Base-by-base conservation (phyloP, 2,888 invertebrate genomes). In the Saturnia japonica region DNA sequence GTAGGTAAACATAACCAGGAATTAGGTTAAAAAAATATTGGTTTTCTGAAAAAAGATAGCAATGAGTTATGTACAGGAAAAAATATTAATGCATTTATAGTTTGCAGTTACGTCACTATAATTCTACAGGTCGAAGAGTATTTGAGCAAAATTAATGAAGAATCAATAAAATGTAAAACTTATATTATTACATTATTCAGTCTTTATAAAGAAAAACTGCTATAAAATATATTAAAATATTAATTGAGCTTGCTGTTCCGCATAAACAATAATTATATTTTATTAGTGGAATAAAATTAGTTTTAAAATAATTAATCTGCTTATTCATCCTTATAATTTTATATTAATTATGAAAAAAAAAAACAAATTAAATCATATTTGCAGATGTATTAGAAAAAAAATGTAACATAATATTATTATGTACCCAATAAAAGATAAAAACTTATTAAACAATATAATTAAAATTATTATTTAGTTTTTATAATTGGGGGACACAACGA, bases 241-340 rank as follows among this genome's bases (percentile, higher is more conserved):
- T 51, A 60, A 60, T 60, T 60, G 57, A 60, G 57, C 57, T 67
- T 43, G 22, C n/a, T 67, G 16, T 67, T 43, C 12, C 42, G 4
- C 0, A 67, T 67, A 3, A 25, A 42, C n/a, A 54, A n/a, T 11
- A 11, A 11, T 54, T 54, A 11, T 8, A 11, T 54, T 54, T 54
- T 54, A 22, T 54, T 54, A 22, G 22, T n/a, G 8, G 34, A 54
- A 54, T 54, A 11, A 54, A 54, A 47, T 47, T 47, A 19, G 19
- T 16, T 47, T 47, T 47, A 16, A 14, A 14, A 47, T 47, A 19
- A 47, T 6, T 34, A 34, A 34, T 34, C n/a, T n/a, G n/a, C n/a
- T n/a, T n/a, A n/a, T n/a, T n/a, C n/a, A n/a, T n/a, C n/a, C n/a
- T n/a, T n/a, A n/a, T n/a, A n/a, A n/a, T n/a, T n/a, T n/a, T n/a